A percentile compares a stretch with the other conserved stretches of the same genome.
Conservation (phyloP, 2,113 vertebrate species). For the Meriones unguiculatus region DNA sequence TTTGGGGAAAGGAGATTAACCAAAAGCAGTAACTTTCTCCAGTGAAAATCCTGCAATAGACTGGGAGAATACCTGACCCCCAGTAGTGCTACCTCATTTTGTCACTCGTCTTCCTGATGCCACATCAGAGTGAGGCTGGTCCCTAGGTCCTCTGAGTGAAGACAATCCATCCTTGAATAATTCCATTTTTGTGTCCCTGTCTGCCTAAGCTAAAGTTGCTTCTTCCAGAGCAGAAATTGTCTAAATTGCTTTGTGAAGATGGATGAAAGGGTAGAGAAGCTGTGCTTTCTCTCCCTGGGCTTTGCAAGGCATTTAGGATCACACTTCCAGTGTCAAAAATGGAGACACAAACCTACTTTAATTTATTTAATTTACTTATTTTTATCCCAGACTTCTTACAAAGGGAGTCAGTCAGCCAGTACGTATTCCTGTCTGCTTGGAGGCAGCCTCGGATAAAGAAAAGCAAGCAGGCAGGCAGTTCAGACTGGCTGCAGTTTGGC, state of each 20-base stretch:
- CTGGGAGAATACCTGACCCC: not conserved
- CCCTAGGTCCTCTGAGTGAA: not conserved
- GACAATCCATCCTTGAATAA: not conserved
- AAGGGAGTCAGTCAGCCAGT: constrained; percentile 4
- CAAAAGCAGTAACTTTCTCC: not conserved
- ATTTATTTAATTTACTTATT: constrained; percentile 61
- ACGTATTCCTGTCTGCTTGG: not conserved
- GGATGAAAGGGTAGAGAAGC: not conserved
- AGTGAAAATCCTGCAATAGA: not conserved
- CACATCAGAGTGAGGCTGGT: not conserved
- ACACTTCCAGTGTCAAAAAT: constrained; percentile 9
- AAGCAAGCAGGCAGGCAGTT: not conserved
- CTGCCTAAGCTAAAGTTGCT: not conserved
- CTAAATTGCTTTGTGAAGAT: not conserved
- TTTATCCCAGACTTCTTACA: constrained; percentile 27
- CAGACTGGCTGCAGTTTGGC: not conserved
- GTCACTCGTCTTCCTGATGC: not conserved
- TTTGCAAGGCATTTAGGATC: constrained; percentile 22
- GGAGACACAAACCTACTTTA: constrained; percentile 55
- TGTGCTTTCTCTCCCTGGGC: constrained; percentile 44
- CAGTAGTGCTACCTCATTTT: not conserved
- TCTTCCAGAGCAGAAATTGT: not conserved
- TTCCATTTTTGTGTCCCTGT: not conserved
- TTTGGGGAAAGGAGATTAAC: not conserved
- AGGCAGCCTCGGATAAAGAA: not conserved